Base-by-base conservation (phyloP, 1,140 invertebrate genomes). In the Trachelipus rathkii region DNA sequence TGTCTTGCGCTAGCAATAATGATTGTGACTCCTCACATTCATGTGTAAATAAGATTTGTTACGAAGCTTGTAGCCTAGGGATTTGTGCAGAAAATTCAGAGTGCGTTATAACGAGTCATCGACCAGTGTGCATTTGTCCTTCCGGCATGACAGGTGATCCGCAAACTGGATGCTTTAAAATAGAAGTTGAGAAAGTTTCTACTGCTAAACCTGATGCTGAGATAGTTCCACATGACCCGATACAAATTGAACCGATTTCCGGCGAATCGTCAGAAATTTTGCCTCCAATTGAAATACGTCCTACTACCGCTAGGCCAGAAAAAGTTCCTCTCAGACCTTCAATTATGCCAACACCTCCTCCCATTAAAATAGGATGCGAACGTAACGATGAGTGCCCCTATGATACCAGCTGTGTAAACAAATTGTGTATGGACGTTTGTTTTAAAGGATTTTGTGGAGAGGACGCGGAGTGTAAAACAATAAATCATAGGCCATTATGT, bases 71-170 rank as follows among this genome's bases (percentile, higher is more conserved):
- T 45, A 19, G 44, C 44, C 43, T 74, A 15, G 75, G 75, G 1
- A 53, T 76, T 33, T 82, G 81, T 72, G 80, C 73, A 9, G 24
- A 24, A 15, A 81, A 71, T 66, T 90, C 93, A 0, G 89, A 93
- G 75, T 95, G 93, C 82, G 88, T 89, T 80, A 90, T 95, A 68
- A 88, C 89, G 83, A 89, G 94, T 81, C 88, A 90, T 79, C 85
- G 87, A 73, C 92, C 92, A n/a, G 88, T 91, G 7, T 95, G 93
- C 84, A 92, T 90, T 84, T 94, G 93, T 84, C 91, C 92, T 21
- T 50, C 21, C 13, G 74, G 72, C 50, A 79, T 74, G 43, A 80
- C 71, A 19, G 82, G 82, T 21, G 78, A 82, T 72, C 74, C 79
- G 10, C 80, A 81, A 53, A 13, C 44, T 19, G 44, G 68, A 46